Base-by-base conservation (phyloP, 2,888 invertebrate genomes). In the Nematopogon swammerdamellus region DNA sequence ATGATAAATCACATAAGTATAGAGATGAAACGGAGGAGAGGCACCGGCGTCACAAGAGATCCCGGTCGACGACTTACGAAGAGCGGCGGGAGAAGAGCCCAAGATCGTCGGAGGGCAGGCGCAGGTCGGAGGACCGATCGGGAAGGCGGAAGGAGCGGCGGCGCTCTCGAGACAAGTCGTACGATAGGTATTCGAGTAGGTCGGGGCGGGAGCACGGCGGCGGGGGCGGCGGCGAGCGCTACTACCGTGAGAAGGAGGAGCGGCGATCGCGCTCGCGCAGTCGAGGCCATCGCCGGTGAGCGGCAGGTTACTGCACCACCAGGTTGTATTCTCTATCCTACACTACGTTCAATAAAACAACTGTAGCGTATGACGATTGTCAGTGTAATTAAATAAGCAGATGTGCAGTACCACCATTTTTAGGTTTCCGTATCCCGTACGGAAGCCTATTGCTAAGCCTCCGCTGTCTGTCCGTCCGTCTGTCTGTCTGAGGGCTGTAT, bases 211-310 rank as follows among this genome's bases (percentile, higher is more conserved):
- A 47, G 36, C 36, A 55, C 36, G 49, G 52, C 43, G 50, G 54
- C 47, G 44, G 49, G 44, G 53, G 54, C 44, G 55, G 55, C n/a
- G n/a, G n/a, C n/a, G n/a, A n/a, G n/a, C 61, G 30, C 4, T 60
- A 61, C 60, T 61, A 68, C 61, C 73, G 76, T 69, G 73, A 70
- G 74, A 73, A 76, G 74, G 75, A 72, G 63, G 70, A 69, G 57
- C 61, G 71, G 55, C 63, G 72, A 3, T n/a, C 30, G 49, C 66
- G 72, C 42, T 65, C 69, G 52, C 68, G 72, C 61, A 70, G 70
- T 58, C 65, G 64, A 63, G 69, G 70, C 63, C 72, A 71, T 51
- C 75, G 77, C 53, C 74, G 77, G 59, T 77, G 76, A 77, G 65
- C 68, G 58, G 57, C 69, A 73, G 75, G 74, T 74, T 72, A 69